Base-by-base conservation (phyloP, 2,888 invertebrate genomes). In the Portevinia maculata region DNA sequence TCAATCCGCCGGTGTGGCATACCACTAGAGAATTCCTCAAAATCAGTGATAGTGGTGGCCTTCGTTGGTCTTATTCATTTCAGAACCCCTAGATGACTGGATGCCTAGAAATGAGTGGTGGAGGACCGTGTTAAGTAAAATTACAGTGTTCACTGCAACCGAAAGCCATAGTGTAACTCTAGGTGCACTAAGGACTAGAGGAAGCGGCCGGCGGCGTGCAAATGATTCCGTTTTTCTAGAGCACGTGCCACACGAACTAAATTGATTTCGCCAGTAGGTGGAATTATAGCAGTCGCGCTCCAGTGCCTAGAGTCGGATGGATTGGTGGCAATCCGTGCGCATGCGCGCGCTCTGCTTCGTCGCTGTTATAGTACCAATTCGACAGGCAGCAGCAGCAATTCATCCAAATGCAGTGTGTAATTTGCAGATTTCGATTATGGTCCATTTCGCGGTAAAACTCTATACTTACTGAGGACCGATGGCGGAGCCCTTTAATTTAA, bases 171-270 rank as follows among this genome's bases (percentile, higher is more conserved):
- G 62, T 50, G 79, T 69, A 74, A 70, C 74, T 70, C 55, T 46
- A 67, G 79, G 67, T 69, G 67, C 52, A 32, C 30, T 7, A 7
- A 13, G 6, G 15, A 41, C 50, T 65, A 24, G 34, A 75, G 65
- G 7, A n/a, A 13, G 52, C 41, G 55, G 62, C 53, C 28, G 48
- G 32, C 13, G 13, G 13, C n/a, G 50, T 37, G 62, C 39, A 32
- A 37, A 39, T 62, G 70, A 69, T 55, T 76, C 34, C 4, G 55
- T 71, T 59, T 87, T 89, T 89, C 88, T 88, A 86, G 88, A 87
- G 89, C 89, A 89, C 89, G 89, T 89, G 89, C 89, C 89, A 89
- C 89, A 89, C 89, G 89, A 89, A 88, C 86, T 87, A 89, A 89
- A 89, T 89, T 89, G 89, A 89, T 89, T 89, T 89, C 86, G 89